Evolutionary conservation across 37 sponge, comb jelly and placozoan species (phyloP), one percentile per base, ranked within the genome.

Genomic region (Geodia barretti): DNA sequence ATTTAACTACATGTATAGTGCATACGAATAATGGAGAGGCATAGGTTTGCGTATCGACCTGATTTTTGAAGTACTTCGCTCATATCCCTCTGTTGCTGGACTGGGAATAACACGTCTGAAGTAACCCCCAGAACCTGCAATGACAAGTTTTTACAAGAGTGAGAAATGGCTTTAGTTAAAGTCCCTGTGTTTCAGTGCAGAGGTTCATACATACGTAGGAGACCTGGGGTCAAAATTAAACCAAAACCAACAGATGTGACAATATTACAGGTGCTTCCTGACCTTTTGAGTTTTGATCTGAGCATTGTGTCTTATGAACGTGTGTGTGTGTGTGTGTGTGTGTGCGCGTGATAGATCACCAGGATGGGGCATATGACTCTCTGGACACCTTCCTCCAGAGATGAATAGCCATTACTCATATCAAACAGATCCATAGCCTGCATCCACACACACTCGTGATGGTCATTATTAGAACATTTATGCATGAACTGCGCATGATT

Each of bases 371-470:
- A 89, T 59, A 69, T 26, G 39, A 93, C 68, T 73, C 87, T 59
- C 1, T 14, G 21, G 54, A 93, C 74, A 4, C 83, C 90, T 24
- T 85, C 89, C 31, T 68, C 8, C 60, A 72, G 31, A 19, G 86
- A 84, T 3, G 68, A 21, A 38, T 37, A 79, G 0, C 93, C 93
- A 68, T 84, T 87, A 17, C 67, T 72, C 78, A 93, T 81, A 80
- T 93, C 74, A 74, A 90, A 93, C 74, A 93, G 47, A 30, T 93
- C 94, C 90, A 93, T 90, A 0, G 94, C 94, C 92, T 92, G 68
- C 31, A 72, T 9, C 9, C 31, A 32, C 31, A 58, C 7, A 23
- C 28, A 28, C 28, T 29, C 28, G 28, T 2, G 64, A 8, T 8
- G 28, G 28, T 3, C 7, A 8, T 29, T 2, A 7, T 23, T 24